Conservation (phyloP, 2,113 vertebrate species). For the Okapia johnstoni region DNA sequence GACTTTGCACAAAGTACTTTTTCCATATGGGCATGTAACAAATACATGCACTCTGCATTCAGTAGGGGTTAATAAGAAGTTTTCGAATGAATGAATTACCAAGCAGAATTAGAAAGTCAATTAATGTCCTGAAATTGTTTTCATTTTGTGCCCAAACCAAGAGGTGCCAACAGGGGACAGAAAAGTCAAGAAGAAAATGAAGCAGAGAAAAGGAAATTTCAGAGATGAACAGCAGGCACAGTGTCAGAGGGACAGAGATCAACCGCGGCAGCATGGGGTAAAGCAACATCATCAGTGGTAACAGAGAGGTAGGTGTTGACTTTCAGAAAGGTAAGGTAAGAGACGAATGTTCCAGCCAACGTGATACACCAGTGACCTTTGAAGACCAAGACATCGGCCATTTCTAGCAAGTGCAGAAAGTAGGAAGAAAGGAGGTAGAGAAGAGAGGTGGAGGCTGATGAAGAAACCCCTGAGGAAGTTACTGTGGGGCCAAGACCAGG, state of each 20-base stretch:
- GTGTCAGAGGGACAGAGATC: background rate
- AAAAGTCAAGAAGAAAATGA: background rate
- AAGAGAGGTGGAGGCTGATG: background rate
- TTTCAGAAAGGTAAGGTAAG: background rate
- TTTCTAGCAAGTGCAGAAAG: background rate
- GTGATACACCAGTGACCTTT: background rate
- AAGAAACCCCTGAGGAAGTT: background rate
- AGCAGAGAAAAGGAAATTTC: background rate
- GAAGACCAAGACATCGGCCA: background rate
- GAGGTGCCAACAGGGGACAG: background rate
- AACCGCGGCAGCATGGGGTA: fast-evolving
- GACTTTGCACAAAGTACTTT: background rate
- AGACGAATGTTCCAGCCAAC: background rate
- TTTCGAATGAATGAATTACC: background rate
- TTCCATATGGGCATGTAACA: background rate
- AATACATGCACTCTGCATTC: background rate
- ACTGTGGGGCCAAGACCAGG: background rate
- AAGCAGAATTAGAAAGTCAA: background rate
- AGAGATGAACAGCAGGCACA: too few relatives aligned
- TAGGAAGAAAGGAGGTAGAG: background rate
- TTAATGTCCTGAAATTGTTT: background rate
- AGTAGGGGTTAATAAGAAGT: background rate
- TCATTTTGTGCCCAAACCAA: background rate
- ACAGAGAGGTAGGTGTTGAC: background rate
- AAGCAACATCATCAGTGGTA: fast-evolving